Percentiles rank a stretch among this genome's conserved stretches.
These are phyloP conservation scores for Fregetta grallaria DNA, from an alignment of 2,113 vertebrate species.

Conservation along the genomic window DNA sequence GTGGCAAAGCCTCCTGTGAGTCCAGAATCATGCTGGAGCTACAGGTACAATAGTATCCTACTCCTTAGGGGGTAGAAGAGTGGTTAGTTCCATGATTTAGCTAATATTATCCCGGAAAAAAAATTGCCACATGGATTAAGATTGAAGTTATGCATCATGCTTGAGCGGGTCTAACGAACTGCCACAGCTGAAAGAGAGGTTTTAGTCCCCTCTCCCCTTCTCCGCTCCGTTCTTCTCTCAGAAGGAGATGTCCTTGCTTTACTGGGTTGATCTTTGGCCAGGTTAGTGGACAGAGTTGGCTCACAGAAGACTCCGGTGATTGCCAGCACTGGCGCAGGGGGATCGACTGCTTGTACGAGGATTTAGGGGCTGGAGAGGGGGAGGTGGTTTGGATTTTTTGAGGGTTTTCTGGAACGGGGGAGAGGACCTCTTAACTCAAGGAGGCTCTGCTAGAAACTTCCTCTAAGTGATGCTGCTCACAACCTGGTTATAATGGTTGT, in stretches of 20 bases:
- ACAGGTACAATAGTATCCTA: not conserved
- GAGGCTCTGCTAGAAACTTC: not conserved
- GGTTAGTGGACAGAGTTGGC: not conserved
- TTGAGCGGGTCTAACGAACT: not conserved
- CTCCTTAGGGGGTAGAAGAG: not conserved
- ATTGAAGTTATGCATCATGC: not conserved
- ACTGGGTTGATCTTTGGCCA: not conserved
- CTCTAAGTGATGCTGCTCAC: not conserved
- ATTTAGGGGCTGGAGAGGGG: not conserved
- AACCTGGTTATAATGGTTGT: not conserved
- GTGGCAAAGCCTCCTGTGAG: not conserved
- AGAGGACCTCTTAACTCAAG: not conserved
- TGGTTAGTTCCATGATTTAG: not conserved
- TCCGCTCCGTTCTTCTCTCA: not conserved
- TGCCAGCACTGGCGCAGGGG: not conserved
- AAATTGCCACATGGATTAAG: not conserved
- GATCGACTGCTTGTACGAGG: not conserved
- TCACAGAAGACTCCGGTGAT: not conserved
- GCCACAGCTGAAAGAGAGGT: not conserved
- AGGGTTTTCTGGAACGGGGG: not conserved
- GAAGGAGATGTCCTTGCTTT: not conserved
- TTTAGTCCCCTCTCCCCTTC: not conserved
- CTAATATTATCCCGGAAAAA: not conserved
- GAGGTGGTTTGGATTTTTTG: not conserved
- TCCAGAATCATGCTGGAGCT: not conserved